phyloP scores from a whole-genome alignment of 2,797 vertebrate species.

The Brotula barbata region DNA sequence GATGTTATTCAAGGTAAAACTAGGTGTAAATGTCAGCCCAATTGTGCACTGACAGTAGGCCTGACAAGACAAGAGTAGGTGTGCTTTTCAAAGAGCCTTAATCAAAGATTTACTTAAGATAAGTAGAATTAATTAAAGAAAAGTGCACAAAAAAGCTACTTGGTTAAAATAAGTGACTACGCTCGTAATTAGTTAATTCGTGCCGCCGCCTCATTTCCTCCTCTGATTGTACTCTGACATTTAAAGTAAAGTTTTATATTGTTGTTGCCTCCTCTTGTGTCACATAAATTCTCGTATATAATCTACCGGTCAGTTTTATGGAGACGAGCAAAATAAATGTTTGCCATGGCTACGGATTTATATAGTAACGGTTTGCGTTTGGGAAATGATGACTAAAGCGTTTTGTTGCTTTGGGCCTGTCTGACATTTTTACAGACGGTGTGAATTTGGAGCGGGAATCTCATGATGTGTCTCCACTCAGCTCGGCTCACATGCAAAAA shows the following conservation, averaged over 20 bases:
- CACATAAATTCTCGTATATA: neutral
- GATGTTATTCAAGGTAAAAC: no score
- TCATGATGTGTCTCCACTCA: slow-evolving; percentile 16
- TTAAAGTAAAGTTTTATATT: neutral
- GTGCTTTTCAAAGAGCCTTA: no score
- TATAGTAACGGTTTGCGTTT: no score
- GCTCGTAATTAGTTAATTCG: neutral
- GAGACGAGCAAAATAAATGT: neutral
- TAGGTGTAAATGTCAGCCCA: no score
- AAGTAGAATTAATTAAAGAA: neutral
- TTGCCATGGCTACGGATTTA: no score
- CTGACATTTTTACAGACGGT: neutral
- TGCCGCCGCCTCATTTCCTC: neutral
- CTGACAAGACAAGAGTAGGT: no score
- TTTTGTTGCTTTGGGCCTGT: no score
- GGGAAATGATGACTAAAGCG: no score
- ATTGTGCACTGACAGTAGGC: no score
- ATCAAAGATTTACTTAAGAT: no score
- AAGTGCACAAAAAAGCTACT: neutral
- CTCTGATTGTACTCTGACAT: neutral
- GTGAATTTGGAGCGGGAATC: neutral
- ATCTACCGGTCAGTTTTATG: neutral
- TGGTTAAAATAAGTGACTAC: neutral
- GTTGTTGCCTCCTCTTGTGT: no score
- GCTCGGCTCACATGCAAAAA: slow-evolving; percentile 14